A percentile compares a stretch with the other conserved stretches of the same genome.
These are phyloP conservation scores for Silvanus unidentatus DNA, from an alignment of 2,888 invertebrate species.

Conservation along the genomic window DNA sequence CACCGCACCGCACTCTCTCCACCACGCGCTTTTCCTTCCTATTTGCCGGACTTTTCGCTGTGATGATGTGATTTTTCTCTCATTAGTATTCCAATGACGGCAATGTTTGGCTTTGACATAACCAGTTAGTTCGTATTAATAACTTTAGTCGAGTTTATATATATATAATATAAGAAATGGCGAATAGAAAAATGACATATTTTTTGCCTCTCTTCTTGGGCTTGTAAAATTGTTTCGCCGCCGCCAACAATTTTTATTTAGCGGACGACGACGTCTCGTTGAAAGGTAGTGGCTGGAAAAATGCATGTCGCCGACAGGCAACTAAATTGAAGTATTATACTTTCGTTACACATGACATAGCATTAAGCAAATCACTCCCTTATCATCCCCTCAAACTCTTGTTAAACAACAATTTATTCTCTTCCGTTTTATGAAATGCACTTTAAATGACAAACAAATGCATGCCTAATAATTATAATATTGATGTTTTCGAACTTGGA, in stretches of 20 bases:
- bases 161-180: slow-evolving; percentile 35
- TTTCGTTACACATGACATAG: slow-evolving; percentile 40
- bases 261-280: slow-evolving; percentile 33
- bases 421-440: no score
- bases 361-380: slow-evolving; percentile 40
- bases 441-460: no score
- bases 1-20: slow-evolving; percentile 17
- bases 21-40: no score
- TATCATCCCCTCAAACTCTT: slow-evolving; percentile 1
- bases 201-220: slow-evolving; percentile 30
- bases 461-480: no score
- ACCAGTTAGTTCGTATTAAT: slow-evolving; percentile 51
- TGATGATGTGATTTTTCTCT: slow-evolving; percentile 33
- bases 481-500: no score
- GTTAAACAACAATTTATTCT: no score
- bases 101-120: slow-evolving; percentile 50
- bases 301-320: slow-evolving; percentile 46
- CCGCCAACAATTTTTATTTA: slow-evolving; percentile 29
- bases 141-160: slow-evolving; percentile 45
- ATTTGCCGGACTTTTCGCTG: no score
- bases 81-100: slow-evolving; percentile 49
- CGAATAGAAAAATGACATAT: slow-evolving; percentile 48
- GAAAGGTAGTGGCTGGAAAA: slow-evolving; percentile 45
- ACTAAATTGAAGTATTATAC: slow-evolving; percentile 46
- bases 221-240: slow-evolving; percentile 41